A percentile compares a stretch with the other conserved stretches of the same genome.
These are phyloP conservation scores for Aviceda subcristata DNA, from an alignment of 2,113 vertebrate species.

Conservation along the genomic window DNA sequence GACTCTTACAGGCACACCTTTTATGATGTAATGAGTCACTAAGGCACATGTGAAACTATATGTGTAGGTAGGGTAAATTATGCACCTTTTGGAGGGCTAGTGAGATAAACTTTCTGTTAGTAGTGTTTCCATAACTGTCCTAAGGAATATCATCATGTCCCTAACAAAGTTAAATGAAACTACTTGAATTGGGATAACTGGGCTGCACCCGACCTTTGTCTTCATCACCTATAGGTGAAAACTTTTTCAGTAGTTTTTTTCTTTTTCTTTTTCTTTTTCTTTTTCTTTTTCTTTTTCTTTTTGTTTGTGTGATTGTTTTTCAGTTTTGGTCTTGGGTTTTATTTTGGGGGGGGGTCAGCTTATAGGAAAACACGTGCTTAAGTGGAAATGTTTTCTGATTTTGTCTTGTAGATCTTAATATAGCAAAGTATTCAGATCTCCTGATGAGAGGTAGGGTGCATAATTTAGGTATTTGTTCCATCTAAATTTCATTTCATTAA, in stretches of 20 bases:
- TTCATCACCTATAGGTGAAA: neutral
- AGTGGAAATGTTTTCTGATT: neutral
- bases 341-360: neutral
- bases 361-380: neutral
- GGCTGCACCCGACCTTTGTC: neutral
- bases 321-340: neutral
- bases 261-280: rapidly evolving
- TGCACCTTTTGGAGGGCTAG: neutral
- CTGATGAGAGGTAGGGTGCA: neutral
- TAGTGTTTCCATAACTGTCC: neutral
- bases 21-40: neutral
- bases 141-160: neutral
- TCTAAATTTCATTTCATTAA: neutral
- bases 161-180: neutral
- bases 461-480: neutral
- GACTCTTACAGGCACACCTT: neutral
- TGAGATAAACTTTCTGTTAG: neutral
- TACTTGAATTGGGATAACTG: neutral
- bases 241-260: neutral
- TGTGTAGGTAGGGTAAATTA: neutral
- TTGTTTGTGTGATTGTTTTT: neutral
- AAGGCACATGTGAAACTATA: neutral
- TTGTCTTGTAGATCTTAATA: neutral
- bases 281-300: too few relatives aligned
- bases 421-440: neutral